Evolutionary conservation across 2,888 invertebrate genomes (phyloP).

Genomic region (Caenorhabditis sp.): DNA sequence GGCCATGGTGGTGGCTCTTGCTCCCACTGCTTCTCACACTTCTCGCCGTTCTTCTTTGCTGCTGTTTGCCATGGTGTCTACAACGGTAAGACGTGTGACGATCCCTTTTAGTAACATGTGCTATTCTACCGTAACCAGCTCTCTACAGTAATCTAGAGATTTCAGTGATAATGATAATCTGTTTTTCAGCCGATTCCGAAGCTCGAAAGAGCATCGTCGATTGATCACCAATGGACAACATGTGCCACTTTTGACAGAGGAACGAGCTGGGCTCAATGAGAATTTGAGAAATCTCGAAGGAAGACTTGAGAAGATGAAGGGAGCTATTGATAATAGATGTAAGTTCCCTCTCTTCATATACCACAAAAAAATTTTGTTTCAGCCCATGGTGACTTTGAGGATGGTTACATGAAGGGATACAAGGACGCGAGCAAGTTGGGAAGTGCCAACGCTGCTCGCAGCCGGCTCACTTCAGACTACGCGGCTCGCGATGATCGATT

Average conservation of each 20-base stretch:
- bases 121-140: neutral
- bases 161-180: too few relatives aligned
- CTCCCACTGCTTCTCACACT: slow-evolving; percentile 67
- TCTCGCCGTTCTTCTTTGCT: slow-evolving; percentile 68
- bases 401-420: slow-evolving; percentile 71
- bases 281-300: slow-evolving; percentile 56
- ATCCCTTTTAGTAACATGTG: slow-evolving; percentile 4
- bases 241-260: slow-evolving; percentile 62
- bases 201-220: slow-evolving; percentile 47
- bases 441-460: slow-evolving; percentile 58
- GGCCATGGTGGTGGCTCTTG: slow-evolving; percentile 72
- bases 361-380: slow-evolving; percentile 9
- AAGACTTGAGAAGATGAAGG: slow-evolving; percentile 58
- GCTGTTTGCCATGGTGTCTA: slow-evolving; percentile 70
- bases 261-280: slow-evolving; percentile 49
- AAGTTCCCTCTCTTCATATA: neutral
- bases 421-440: slow-evolving; percentile 67
- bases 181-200: slow-evolving; percentile 60
- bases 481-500: slow-evolving; percentile 62
- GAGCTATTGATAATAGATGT: slow-evolving; percentile 47
- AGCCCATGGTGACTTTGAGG: slow-evolving; percentile 61
- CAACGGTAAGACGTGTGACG: slow-evolving; percentile 56
- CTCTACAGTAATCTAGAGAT: neutral
- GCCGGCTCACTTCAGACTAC: slow-evolving; percentile 67
- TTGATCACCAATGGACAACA: slow-evolving; percentile 62